Evolutionary conservation across 1,140 invertebrate genomes (phyloP).

Genomic region (Condylostylus longicornis): DNA sequence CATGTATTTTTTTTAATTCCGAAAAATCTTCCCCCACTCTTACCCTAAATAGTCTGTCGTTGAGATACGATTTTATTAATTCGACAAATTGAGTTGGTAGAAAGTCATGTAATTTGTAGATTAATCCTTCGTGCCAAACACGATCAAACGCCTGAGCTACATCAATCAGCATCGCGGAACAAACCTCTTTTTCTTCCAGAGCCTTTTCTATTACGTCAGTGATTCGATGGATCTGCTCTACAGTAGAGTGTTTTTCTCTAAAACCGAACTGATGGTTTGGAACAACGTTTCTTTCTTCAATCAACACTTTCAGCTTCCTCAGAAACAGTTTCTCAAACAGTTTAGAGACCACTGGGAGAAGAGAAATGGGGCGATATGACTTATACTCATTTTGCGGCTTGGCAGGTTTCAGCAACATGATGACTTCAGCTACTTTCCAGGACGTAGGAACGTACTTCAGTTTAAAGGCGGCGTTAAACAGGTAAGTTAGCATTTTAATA

Average conservation of each 20-base stretch:
- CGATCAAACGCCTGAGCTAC: constrained; percentile 20
- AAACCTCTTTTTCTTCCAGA: constrained; percentile 15
- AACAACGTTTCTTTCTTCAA: constrained; percentile 10
- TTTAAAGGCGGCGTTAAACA: constrained; percentile 10
- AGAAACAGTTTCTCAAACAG: constrained; percentile 21
- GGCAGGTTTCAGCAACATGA: constrained; percentile 20
- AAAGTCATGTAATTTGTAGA: constrained; percentile 11
- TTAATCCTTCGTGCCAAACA: constrained; percentile 20
- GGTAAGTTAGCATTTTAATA: constrained; percentile 5
- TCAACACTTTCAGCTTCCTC: constrained; percentile 13
- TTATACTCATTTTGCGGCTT: constrained; percentile 16
- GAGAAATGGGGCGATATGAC: constrained; percentile 23
- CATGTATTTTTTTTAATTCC: constrained; percentile 10
- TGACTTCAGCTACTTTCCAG: constrained; percentile 26
- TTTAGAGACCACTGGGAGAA: constrained; percentile 21
- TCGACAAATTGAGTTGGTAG: constrained; percentile 6
- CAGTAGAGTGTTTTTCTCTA: constrained; percentile 10
- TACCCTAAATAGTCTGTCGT: constrained; percentile 10
- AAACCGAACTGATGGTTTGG: constrained; percentile 27
- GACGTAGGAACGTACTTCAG: constrained; percentile 12
- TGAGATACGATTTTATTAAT: constrained; percentile 11
- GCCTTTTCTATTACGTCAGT: constrained; percentile 8
- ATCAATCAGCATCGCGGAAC: constrained; percentile 16
- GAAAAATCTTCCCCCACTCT: constrained; percentile 10
- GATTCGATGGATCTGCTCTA: constrained; percentile 14